Evolutionary conservation across 2,113 vertebrate species (phyloP), one percentile per base, ranked within the genome.

Genomic region (Eleginops maclovinus): DNA sequence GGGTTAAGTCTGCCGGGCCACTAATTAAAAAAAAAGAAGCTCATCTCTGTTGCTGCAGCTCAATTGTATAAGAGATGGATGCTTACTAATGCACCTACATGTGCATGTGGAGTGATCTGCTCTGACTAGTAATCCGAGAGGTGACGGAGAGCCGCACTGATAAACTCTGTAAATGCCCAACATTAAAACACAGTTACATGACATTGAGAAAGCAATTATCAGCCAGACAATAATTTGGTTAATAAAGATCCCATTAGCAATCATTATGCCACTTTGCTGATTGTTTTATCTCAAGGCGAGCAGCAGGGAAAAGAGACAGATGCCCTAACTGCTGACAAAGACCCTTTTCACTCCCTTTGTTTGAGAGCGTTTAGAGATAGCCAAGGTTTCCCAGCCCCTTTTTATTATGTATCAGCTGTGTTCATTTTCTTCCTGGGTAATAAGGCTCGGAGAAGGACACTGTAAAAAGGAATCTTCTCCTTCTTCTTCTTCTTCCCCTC

Each of bases 1-100:
- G 84, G 89, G 91, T 91, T 88, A 88, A 88, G 87, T 94, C 93
- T 69, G 72, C 84, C 55, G 90, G 90, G 93, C 75, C 70, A 67
- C 89, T 94, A 93, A 95, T 95, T 94, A 93, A 92, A 93, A 91
- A 83, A 72, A 87, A 79, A 90, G 50, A 86, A 86, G 80, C 90
- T 86, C 70, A 72, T 86, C 76, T 86, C 75, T 78, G 77, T 73
- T 66, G 58, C 56, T 47, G 70, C 72, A 65, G 77, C 75, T 81
- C 66, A 79, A 65, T 55, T 53, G 58, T 69, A 58, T 81, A 81
- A 69, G n/a, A 87, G 71, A 88, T 85, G 62, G 81, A 87, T 76
- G 72, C 82, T 50, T 69, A 56, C 77, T 49, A 41, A 69, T n/a
- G 6, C 63, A 50, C 16, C 24, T 40, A 40, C 69, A 75, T 62